Evolutionary conservation across 2,797 vertebrate genomes (phyloP), one percentile per base, ranked within the genome.

Genomic region (Peromyscus nudipes): DNA sequence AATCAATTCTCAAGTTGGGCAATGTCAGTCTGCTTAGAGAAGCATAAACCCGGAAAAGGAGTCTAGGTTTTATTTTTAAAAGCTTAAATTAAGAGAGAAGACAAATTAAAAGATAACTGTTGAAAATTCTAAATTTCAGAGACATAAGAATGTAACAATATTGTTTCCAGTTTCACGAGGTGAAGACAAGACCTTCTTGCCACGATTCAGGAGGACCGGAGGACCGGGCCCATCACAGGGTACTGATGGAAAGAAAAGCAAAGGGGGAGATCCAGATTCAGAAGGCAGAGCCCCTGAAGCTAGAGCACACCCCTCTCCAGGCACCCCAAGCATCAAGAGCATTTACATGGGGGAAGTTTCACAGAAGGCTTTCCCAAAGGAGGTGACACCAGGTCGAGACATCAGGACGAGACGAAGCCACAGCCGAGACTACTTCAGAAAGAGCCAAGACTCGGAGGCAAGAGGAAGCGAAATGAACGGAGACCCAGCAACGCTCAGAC

Each of bases 1-100:
- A 96, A 96, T 88, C 55, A 11, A 94, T 97, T 96, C 87, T 95
- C 62, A 91, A 96, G 85, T 95, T 95, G 95, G 79, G 73, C 89
- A 94, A 96, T 81, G 91, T 95, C 88, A 95, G 75, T 82, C 95
- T 96, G 76, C 80, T 88, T 93, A 37, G 52, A 96, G 95, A 96
- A 96, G 87, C 87, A 95, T 57, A 96, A 95, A 94, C 67, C 93
- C 92, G 49, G 95, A 97, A 81, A 96, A 73, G 8, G 67, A 52
- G 52, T n/a, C 93, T 77, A n/a, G 25, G 40, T 8, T 79, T 89
- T 91, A 46, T 64, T 97, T 96, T 92, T 89, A 49, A 95, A 94
- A 46, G 60, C 67, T 81, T 88, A 65, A 73, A 89, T 69, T 93
- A 92, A 96, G 19, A 55, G 82, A 82, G 31, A 82, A 80, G 71